Base-by-base conservation (phyloP, 1,140 invertebrate genomes). In the Drosophila willistoni region DNA sequence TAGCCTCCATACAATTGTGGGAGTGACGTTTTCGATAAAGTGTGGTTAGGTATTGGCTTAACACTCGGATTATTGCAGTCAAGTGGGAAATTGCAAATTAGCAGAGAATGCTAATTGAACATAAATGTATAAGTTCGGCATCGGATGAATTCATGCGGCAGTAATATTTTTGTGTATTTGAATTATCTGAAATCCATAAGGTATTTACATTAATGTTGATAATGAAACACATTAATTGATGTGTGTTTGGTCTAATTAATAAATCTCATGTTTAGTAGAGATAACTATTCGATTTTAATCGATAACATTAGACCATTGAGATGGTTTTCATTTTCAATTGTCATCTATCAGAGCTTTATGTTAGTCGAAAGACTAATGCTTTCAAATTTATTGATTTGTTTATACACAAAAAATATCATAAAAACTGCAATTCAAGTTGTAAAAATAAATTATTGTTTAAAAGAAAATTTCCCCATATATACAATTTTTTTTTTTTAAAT, bases 401-500 rank as follows among this genome's bases (percentile, higher is more conserved):
- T 22, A 51, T 51, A 9, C 19, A 22, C n/a, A n/a, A 3, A 51
- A 51, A 22, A 22, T 22, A 51, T 22, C 10, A 4, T 51, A 22
- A 12, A 51, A 51, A 22, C 3, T 51, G 7, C 44, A 39, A 39
- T 51, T 51, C 22, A 12, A 51, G 44, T 51, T 22, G 44, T 51
- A 22, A 19, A 12, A 1, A 22, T 51, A 22, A 51, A 51, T 10
- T 22, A 9, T 51, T 51, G 19, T 51, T 12, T 51, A 10, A 22
- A 51, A 10, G 14, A 22, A 22, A 51, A 51, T 22, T 22, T 51
- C 7, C 44, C 7, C 10, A 51, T 51, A 51, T 3, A 29, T 29
- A 29, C 6, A 7, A 29, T 7, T 51, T 51, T 64, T 74, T 3
- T 51, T 22, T 64, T 74, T 64, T 70, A 77, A 63, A 54, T 70